These are phyloP conservation scores for Lepidurus couesii DNA, from an alignment of 1,140 invertebrate genomes.

Conservation along the genomic window DNA sequence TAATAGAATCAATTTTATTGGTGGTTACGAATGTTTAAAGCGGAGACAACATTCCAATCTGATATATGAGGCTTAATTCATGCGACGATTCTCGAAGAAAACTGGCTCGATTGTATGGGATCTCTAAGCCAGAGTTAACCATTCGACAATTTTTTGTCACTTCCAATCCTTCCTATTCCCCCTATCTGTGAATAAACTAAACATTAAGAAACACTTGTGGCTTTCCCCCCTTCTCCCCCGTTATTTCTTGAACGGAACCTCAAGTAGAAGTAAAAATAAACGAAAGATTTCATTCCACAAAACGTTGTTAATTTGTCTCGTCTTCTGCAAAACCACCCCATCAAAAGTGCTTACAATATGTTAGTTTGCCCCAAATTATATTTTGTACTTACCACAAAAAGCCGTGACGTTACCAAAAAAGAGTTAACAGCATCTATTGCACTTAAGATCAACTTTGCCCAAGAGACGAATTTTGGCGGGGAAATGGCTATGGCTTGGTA, in stretches of 20 bases:
- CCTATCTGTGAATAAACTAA: conserved; percentile 2
- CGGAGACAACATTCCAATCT: not conserved
- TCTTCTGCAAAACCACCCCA: not conserved
- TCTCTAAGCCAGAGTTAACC: not conserved
- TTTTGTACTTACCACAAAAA: too few relatives aligned
- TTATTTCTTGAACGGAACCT: not conserved
- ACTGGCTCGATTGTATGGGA: not conserved
- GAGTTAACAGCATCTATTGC: too few relatives aligned
- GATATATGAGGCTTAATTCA: not conserved
- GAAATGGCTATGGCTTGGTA: too few relatives aligned
- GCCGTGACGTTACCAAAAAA: too few relatives aligned
- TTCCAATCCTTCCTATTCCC: not conserved
- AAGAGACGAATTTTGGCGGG: too few relatives aligned
- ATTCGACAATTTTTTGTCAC: not conserved
- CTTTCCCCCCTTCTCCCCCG: not conserved
- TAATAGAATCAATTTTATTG: too few relatives aligned
- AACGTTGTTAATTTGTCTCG: not conserved
- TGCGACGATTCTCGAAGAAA: not conserved
- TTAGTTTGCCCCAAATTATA: too few relatives aligned
- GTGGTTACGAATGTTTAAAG: not conserved
- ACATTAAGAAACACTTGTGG: not conserved
- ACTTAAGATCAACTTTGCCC: too few relatives aligned
- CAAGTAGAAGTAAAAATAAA: not conserved
- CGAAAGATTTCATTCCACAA: not conserved
- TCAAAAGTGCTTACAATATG: too few relatives aligned